These are phyloP conservation scores for Micrasema minimum DNA, from an alignment of 1,140 invertebrate genomes.

Conservation along the genomic window DNA sequence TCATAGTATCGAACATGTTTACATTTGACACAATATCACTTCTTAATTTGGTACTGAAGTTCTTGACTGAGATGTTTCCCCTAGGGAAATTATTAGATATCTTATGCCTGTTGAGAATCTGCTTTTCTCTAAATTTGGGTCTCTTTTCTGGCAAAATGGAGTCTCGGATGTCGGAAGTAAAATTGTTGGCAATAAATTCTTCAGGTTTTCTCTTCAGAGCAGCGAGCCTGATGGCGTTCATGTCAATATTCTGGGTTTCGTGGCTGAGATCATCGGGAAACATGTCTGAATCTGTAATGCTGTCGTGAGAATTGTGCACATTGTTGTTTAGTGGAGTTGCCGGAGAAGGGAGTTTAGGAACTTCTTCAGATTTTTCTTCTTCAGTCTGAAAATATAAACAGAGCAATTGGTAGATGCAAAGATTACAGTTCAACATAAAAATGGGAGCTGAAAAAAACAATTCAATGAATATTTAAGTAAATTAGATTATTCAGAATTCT, in stretches of 20 bases:
- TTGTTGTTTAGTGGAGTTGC: conserved; percentile 8
- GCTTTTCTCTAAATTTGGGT: conserved; percentile 61
- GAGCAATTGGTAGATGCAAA: not conserved
- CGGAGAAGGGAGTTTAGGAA: conserved; percentile 57
- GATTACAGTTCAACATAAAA: too few relatives aligned
- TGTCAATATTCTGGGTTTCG: conserved; percentile 60
- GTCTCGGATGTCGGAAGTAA: conserved; percentile 41
- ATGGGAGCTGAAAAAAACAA: too few relatives aligned
- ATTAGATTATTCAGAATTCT: too few relatives aligned
- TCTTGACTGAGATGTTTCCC: conserved; percentile 31
- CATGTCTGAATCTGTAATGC: conserved; percentile 40
- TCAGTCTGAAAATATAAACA: conserved; percentile 59
- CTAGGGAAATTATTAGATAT: conserved; percentile 48
- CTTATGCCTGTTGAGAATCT: conserved; percentile 57
- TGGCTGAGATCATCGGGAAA: conserved; percentile 57
- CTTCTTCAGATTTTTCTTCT: conserved; percentile 56
- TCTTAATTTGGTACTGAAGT: conserved; percentile 33
- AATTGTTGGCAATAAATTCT: conserved; percentile 61
- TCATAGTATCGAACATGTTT: conserved; percentile 26
- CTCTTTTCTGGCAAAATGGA: conserved; percentile 60
- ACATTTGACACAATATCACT: conserved; percentile 21
- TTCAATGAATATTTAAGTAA: too few relatives aligned
- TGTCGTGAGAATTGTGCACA: conserved; percentile 55
- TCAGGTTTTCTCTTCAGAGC: conserved; percentile 64
- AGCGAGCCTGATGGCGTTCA: conserved; percentile 58